Percentiles rank a stretch among this genome's conserved stretches.
Evolutionary conservation across 2,888 invertebrate species (phyloP).

Genomic region (Lepidochrysops patricia): DNA sequence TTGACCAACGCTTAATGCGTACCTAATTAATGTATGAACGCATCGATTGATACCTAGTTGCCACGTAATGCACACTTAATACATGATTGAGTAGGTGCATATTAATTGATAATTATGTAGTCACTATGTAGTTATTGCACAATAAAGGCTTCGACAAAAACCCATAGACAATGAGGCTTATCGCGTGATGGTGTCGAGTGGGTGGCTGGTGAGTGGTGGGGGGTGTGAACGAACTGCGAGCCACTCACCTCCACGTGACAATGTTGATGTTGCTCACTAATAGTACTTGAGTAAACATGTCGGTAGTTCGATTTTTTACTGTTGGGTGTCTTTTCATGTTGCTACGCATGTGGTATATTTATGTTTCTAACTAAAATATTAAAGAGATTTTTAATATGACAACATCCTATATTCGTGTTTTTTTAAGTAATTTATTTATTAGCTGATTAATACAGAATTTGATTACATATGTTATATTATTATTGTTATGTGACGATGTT

Average conservation of each 20-base stretch:
- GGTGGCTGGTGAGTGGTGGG: constrained; percentile 20
- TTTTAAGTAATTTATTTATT: too few species aligned
- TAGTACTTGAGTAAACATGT: neutral
- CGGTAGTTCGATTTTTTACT: too few species aligned
- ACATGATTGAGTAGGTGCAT: neutral
- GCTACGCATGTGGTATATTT: too few species aligned
- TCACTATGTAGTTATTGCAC: neutral
- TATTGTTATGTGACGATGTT: too few species aligned
- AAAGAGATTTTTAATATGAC: too few species aligned
- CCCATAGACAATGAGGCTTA: neutral
- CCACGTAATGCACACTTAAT: neutral
- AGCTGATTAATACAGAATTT: too few species aligned
- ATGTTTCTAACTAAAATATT: too few species aligned
- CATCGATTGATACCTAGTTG: neutral
- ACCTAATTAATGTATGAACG: neutral
- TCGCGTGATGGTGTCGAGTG: constrained; percentile 13
- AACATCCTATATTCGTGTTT: too few species aligned
- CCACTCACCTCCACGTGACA: constrained; percentile 23
- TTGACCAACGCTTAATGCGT: neutral
- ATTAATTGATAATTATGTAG: neutral
- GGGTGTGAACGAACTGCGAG: constrained; percentile 24
- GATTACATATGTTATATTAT: too few species aligned
- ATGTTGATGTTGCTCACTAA: constrained; percentile 17
- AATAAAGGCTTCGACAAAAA: neutral
- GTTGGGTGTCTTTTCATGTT: too few species aligned